Conservation (phyloP, 2,113 vertebrate species). For the Ranitomeya imitator region DNA sequence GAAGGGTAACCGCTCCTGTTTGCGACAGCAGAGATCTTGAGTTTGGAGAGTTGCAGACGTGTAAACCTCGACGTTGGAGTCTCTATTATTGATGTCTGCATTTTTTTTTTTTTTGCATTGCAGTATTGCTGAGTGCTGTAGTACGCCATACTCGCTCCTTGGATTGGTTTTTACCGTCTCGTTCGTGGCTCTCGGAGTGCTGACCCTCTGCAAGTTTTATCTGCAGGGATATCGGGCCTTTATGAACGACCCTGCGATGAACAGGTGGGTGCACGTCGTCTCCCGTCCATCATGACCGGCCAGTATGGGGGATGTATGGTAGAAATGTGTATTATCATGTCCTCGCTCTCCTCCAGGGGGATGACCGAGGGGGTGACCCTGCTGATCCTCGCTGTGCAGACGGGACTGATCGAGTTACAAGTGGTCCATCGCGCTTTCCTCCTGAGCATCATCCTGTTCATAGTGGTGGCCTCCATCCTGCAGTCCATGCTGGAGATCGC, state of each 20-base stretch:
- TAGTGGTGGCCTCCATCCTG: conserved; percentile 95
- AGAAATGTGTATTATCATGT: too few relatives aligned
- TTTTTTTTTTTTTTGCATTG: background rate
- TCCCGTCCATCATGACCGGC: background rate
- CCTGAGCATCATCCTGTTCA: conserved; percentile 98
- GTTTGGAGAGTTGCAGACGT: too few relatives aligned
- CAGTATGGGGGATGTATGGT: too few relatives aligned
- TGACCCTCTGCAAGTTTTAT: conserved; percentile 99
- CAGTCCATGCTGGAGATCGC: conserved; percentile 99
- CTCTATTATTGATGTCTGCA: background rate
- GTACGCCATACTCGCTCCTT: conserved; percentile 92
- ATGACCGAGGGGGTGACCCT: conserved; percentile 97
- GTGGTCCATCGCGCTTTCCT: conserved; percentile 97
- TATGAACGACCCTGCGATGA: conserved; percentile 98
- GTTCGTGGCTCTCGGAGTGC: conserved; percentile 92
- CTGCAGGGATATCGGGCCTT: conserved; percentile 96
- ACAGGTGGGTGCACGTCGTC: conserved; percentile 75
- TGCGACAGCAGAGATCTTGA: background rate
- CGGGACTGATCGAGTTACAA: conserved; percentile 95
- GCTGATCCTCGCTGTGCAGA: conserved; percentile 94
- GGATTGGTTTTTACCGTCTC: conserved; percentile 97
- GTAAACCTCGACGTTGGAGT: too few relatives aligned
- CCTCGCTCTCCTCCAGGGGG: conserved; percentile 74
- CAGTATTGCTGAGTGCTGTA: conserved; percentile 97
- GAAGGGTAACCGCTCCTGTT: background rate